Percentiles rank a stretch among this genome's conserved stretches.
Conservation (phyloP, 2,797 vertebrate genomes). For the Gila robusta region DNA sequence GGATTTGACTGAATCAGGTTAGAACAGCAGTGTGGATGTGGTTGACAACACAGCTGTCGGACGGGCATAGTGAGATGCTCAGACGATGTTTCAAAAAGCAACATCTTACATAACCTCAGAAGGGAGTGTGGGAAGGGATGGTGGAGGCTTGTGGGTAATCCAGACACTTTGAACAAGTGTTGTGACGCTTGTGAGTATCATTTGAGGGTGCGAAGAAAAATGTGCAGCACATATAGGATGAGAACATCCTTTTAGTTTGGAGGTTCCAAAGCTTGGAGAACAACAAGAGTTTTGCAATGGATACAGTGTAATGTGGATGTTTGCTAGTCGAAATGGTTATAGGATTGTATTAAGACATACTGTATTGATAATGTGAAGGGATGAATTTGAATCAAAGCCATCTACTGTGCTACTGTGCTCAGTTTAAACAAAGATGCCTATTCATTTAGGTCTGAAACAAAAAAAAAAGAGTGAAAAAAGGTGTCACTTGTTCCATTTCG, state of each 20-base stretch:
- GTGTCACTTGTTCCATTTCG: conserved; percentile 13
- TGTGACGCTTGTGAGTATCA: conserved; percentile 48
- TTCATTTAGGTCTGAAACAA: neutral
- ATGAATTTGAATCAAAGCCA: neutral
- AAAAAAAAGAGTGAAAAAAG: conserved; percentile 16
- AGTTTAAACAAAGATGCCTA: conserved; percentile 20
- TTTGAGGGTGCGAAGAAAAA: conserved; percentile 39
- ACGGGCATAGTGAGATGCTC: conserved; percentile 69
- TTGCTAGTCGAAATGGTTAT: neutral
- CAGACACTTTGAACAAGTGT: conserved; percentile 59
- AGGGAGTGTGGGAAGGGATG: conserved; percentile 49
- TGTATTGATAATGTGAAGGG: neutral
- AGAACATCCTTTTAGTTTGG: conserved; percentile 28
- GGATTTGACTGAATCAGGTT: conserved; percentile 85
- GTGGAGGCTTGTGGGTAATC: conserved; percentile 57
- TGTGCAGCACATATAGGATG: conserved; percentile 25
- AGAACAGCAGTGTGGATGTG: conserved; percentile 74
- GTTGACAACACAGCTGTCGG: conserved; percentile 73
- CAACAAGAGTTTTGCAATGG: neutral
- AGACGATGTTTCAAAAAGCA: conserved; percentile 66
- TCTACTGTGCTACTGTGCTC: conserved; percentile 10
- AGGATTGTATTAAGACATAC: neutral
- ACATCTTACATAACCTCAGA: conserved; percentile 69
- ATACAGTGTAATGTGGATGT: neutral
- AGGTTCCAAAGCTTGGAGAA: neutral